phyloP scores from a whole-genome alignment of 2,797 vertebrate species.

The Myoxocephalus aenaeus region DNA sequence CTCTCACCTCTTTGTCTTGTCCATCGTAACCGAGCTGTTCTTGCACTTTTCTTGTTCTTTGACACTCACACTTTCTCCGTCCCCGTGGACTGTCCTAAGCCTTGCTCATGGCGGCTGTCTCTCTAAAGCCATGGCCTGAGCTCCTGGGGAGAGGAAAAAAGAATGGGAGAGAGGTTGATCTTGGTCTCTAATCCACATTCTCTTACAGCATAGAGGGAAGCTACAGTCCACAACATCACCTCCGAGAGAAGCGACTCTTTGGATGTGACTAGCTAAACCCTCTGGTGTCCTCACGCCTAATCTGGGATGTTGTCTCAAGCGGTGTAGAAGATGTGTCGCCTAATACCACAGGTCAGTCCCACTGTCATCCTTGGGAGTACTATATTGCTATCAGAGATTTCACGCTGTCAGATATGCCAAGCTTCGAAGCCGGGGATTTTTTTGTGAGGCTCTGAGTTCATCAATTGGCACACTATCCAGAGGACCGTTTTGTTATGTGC shows the following conservation, averaged over 20 bases:
- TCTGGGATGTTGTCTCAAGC: conserved; percentile 40
- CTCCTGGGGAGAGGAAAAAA: conserved; percentile 53
- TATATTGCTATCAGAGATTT: conserved; percentile 16
- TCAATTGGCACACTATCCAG: neutral
- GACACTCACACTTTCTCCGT: conserved; percentile 55
- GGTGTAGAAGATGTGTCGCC: conserved; percentile 25
- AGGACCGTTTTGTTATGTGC: conserved; percentile 17
- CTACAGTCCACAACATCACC: conserved; percentile 59
- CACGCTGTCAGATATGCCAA: neutral
- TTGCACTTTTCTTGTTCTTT: conserved; percentile 72
- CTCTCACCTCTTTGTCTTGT: conserved; percentile 47
- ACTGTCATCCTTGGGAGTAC: neutral
- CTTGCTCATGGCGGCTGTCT: conserved; percentile 73
- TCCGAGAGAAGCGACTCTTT: conserved; percentile 53
- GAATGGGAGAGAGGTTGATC: conserved; percentile 57
- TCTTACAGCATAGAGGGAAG: conserved; percentile 52
- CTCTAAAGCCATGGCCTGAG: conserved; percentile 75
- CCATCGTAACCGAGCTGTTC: conserved; percentile 49
- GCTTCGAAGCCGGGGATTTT: neutral
- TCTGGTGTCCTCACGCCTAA: conserved; percentile 33
- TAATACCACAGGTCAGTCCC: conserved; percentile 19
- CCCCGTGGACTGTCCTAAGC: conserved; percentile 69
- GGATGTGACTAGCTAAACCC: conserved; percentile 39
- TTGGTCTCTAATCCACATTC: conserved; percentile 69
- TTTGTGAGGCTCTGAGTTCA: conserved; percentile 13